Evolutionary conservation across 2,888 invertebrate genomes (phyloP), one percentile per base, ranked within the genome.

Genomic region (Dendrolimus pini): DNA sequence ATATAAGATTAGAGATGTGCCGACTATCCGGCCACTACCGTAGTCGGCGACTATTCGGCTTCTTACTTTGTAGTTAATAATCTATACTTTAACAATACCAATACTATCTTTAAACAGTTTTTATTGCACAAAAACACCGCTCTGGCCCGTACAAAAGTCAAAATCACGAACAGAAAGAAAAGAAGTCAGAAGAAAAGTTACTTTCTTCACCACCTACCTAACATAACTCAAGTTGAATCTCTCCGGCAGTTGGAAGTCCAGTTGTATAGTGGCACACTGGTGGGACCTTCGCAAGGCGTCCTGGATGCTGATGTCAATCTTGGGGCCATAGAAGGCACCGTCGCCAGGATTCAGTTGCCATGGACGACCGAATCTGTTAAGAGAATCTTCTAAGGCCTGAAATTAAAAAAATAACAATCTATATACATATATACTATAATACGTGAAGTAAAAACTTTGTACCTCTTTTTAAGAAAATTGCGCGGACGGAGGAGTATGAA

Each of bases 251-350:
- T 99, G 99, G 91, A 99, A 99, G 91, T 99, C 99, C 54, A 99
- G 91, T 82, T 99, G 99, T 72, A 99, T 97, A 55, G 99, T 99
- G 60, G 98, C 99, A 82, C 99, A 99, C 80, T 99, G 99, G 87
- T 97, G 96, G 0, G 95, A 92, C 56, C 99, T 92, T 65, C 94
- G 93, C 61, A 99, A 85, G 0, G 99, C 99, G 85, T 99, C 99
- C 82, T 92, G 94, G 64, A 99, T 97, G 0, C 97, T 98, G 79
- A 99, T 99, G 86, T 99, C 99, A 68, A 99, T 99, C 92, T 99
- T 99, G 0, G 99, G 99, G 0, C 99, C 99, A 87, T 99, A 99
- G 91, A 99, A 99, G 0, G 99, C 99, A 1, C 99, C 99, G 88
- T 99, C 99, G 0, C 96, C 95, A 0, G 96, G 96, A 89, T 98